These are phyloP conservation scores for Pseudobourletiella spinata DNA, from an alignment of 1,140 invertebrate species.

Conservation along the genomic window DNA sequence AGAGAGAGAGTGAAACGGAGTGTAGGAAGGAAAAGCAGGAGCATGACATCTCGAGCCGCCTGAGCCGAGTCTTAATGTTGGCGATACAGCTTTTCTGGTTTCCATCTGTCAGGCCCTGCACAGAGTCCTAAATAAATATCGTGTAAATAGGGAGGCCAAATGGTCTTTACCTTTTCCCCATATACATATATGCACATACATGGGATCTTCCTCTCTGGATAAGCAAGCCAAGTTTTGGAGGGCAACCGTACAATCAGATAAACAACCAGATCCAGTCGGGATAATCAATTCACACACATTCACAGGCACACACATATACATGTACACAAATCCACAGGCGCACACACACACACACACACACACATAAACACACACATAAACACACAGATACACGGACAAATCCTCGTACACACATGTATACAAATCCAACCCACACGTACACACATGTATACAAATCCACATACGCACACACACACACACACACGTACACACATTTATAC, in stretches of 20 bases:
- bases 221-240: background rate
- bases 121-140: slow-evolving; percentile 15
- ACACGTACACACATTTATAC: no score
- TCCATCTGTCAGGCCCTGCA: slow-evolving; percentile 37
- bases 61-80: background rate
- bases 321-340: background rate
- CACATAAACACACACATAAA: no score
- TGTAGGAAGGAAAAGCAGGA: background rate
- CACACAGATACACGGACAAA: no score
- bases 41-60: background rate
- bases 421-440: no score
- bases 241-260: background rate
- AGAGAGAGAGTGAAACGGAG: no score
- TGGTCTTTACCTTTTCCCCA: slow-evolving; percentile 30
- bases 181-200: no score
- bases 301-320: background rate
- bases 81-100: slow-evolving; percentile 31
- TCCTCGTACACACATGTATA: no score
- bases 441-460: no score
- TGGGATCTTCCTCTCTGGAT: no score
- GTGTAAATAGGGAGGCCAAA: slow-evolving; percentile 40
- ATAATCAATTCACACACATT: background rate
- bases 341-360: no score
- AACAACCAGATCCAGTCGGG: background rate
- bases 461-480: no score